Evolutionary conservation across 2,113 vertebrate species (phyloP).

Genomic region (human (Homo sapiens)): DNA sequence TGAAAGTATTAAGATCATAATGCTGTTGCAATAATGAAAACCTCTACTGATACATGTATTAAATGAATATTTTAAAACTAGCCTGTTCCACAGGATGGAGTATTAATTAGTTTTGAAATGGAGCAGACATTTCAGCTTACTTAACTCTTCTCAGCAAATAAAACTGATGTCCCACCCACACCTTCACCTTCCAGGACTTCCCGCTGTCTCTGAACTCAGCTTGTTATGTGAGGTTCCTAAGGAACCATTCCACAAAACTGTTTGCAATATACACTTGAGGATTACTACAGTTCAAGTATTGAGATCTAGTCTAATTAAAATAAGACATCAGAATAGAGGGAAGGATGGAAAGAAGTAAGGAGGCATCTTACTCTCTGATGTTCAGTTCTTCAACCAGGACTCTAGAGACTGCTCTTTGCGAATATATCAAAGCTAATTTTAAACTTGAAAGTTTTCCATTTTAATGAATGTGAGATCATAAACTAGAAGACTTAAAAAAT

Average conservation of each 20-base stretch:
- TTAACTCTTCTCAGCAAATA: not conserved
- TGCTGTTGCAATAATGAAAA: not conserved
- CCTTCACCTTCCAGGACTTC: not conserved
- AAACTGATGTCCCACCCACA: not conserved
- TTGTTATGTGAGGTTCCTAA: conserved; percentile 12
- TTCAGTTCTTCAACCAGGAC: not conserved
- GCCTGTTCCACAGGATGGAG: not conserved
- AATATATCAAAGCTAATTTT: not conserved
- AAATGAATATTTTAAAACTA: not conserved
- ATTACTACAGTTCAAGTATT: not conserved
- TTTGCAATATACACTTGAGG: not conserved
- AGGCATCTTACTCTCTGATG: not conserved
- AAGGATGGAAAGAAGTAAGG: not conserved
- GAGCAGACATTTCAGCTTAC: not conserved
- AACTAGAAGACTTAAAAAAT: not conserved
- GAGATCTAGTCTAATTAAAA: not conserved
- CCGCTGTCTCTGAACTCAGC: not conserved
- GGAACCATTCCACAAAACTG: not conserved
- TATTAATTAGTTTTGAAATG: not conserved
- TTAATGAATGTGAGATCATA: not conserved
- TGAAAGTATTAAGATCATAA: not conserved
- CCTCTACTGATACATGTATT: not conserved
- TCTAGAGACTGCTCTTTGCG: not conserved
- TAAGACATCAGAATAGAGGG: not conserved
- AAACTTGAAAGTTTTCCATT: not conserved